Base-by-base conservation (phyloP, 1,140 invertebrate species). In the Harlomillsia oculata region DNA sequence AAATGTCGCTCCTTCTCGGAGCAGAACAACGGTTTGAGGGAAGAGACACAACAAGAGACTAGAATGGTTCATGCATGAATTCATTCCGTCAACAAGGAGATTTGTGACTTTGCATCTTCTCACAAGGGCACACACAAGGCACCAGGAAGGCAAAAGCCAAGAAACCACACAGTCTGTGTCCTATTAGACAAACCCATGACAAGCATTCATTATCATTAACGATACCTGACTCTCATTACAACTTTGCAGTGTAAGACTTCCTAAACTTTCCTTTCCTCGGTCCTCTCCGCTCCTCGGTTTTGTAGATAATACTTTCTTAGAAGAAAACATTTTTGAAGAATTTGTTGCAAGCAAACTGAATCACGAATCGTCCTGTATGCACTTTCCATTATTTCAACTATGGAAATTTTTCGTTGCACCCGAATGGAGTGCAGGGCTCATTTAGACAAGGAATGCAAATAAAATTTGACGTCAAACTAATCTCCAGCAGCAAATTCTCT, bases 391-490 rank as follows among this genome's bases (percentile, higher is more conserved):
- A n/a, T n/a, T n/a, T n/a, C n/a, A n/a, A n/a, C n/a, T n/a, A n/a
- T n/a, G n/a, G n/a, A n/a, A n/a, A n/a, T n/a, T n/a, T n/a, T n/a
- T n/a, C n/a, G n/a, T n/a, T n/a, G n/a, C n/a, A n/a, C n/a, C n/a
- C n/a, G n/a, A n/a, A n/a, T n/a, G n/a, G n/a, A n/a, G n/a, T n/a
- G 39, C 32, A 52, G 49, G 56, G 56, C 56, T 58, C 56, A 51
- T 58, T 58, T 58, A 58, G 56, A 41, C 48, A 44, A 52, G 56
- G 56, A 58, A 58, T 58, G 56, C 56, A 58, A 58, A 58, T 58
- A 58, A 51, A 58, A 58, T 58, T 58, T 58, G 56, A 58, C 56
- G 56, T 58, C 49, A 58, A 58, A 58, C 56, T 58, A 58, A 58
- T 58, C 56, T 58, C 32, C 21, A n/a, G n/a, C n/a, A n/a, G n/a